These are phyloP conservation scores for Prolemur simus DNA, from an alignment of 2,113 vertebrate species.

Conservation along the genomic window DNA sequence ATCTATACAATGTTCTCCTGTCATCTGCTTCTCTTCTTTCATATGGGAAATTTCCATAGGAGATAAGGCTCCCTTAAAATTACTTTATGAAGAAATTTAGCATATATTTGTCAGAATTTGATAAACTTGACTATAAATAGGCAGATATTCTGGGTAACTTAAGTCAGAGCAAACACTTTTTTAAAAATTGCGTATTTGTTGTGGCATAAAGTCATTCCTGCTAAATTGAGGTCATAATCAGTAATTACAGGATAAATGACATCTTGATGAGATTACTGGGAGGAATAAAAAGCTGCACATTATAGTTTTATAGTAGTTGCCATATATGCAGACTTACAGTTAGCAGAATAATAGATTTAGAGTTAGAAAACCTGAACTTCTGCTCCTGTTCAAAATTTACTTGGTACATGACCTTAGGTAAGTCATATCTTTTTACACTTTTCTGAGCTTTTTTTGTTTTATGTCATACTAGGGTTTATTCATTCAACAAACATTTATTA, in stretches of 20 bases:
- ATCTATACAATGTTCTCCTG: background rate
- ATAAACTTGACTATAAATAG: background rate
- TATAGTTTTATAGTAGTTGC: background rate
- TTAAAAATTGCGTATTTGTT: background rate
- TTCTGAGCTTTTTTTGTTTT: background rate
- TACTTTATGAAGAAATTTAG: background rate
- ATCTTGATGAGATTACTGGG: background rate
- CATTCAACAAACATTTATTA: background rate
- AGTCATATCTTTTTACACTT: background rate
- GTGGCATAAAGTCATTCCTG: background rate
- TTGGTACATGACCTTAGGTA: background rate
- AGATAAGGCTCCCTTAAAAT: background rate
- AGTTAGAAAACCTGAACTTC: background rate
- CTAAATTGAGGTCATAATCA: background rate
- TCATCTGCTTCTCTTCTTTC: background rate
- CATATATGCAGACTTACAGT: background rate
- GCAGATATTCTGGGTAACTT: background rate
- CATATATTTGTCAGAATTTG: background rate
- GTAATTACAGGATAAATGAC: background rate
- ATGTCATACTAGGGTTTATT: background rate
- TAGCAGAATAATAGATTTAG: background rate
- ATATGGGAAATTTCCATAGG: background rate
- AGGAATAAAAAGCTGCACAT: background rate
- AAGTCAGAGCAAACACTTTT: background rate
- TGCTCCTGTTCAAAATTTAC: background rate